A percentile compares a stretch with the other conserved stretches of the same genome.
Conservation (phyloP, 2,797 vertebrate species). For the Melopsittacus undulatus region DNA sequence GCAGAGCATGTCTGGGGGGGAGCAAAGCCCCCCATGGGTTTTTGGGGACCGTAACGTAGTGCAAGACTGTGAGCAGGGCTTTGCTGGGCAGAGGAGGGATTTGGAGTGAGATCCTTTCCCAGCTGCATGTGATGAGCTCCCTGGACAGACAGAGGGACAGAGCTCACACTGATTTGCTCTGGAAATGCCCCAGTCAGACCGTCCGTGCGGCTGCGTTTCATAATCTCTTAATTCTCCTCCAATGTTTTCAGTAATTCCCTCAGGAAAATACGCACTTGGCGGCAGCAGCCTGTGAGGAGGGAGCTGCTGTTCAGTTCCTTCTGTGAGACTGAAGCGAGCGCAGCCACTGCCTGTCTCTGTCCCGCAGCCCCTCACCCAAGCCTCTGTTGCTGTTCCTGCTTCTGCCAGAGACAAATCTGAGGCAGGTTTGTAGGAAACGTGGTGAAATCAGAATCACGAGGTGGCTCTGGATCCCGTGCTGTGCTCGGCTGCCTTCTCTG, state of each 20-base stretch:
- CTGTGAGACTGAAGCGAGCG: accelerated
- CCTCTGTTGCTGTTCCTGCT: background rate
- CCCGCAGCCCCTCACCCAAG: accelerated
- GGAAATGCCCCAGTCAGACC: background rate
- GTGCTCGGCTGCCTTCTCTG: background rate
- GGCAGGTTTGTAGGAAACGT: background rate
- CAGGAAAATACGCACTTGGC: background rate
- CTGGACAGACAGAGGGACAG: background rate
- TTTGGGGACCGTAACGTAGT: background rate
- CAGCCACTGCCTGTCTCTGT: background rate
- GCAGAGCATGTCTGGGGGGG: background rate
- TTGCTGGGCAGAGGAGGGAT: background rate
- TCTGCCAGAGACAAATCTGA: accelerated
- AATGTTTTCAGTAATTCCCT: background rate
- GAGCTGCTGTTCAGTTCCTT: background rate
- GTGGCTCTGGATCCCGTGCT: accelerated
- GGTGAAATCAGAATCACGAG: background rate
- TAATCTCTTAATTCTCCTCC: background rate
- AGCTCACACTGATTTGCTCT: accelerated
- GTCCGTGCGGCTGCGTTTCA: background rate
- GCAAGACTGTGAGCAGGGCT: accelerated
- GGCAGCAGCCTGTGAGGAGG: background rate
- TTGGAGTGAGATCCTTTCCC: background rate
- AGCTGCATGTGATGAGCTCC: no score
- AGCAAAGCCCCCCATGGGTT: accelerated